Evolutionary conservation across 2,113 vertebrate genomes (phyloP).

Genomic region (Anguilla rostrata): DNA sequence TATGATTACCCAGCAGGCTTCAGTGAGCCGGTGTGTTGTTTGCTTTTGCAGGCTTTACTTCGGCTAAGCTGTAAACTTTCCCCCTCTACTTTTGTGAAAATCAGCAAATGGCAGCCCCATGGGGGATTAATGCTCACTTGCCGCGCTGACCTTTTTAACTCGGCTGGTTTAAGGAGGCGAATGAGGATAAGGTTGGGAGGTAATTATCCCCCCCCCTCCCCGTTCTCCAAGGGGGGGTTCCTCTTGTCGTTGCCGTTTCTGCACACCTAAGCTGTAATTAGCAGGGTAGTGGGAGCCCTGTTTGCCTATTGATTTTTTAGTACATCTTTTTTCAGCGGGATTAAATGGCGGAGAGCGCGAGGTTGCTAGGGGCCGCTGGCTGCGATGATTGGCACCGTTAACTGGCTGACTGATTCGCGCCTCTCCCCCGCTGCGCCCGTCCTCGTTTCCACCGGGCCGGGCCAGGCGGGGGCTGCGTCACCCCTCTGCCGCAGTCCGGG

Average conservation of each 20-base stretch:
- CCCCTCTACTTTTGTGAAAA: background rate
- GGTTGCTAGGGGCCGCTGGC: constrained; percentile 33
- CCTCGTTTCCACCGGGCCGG: background rate
- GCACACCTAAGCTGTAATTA: constrained; percentile 59
- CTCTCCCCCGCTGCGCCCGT: background rate
- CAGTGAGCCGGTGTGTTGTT: background rate
- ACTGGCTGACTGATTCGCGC: constrained; percentile 2
- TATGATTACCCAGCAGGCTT: background rate
- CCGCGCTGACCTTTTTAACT: constrained; percentile 54
- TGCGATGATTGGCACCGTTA: constrained; percentile 35
- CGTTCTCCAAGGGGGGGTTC: constrained; percentile 28
- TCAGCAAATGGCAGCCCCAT: constrained; percentile 8
- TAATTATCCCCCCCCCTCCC: constrained; percentile 46
- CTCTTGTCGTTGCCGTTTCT: constrained; percentile 41
- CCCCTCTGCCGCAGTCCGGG: background rate
- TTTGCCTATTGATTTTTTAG: constrained; percentile 60
- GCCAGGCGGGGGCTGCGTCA: background rate
- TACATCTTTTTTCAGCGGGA: constrained; percentile 28
- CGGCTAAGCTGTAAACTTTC: background rate
- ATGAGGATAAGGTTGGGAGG: constrained; percentile 47
- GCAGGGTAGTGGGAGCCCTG: constrained; percentile 48
- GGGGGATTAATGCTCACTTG: constrained; percentile 52
- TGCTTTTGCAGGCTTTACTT: background rate
- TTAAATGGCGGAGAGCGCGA: constrained; percentile 54
- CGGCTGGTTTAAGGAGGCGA: constrained; percentile 42